Percentiles rank a stretch among this genome's conserved stretches.
These are phyloP conservation scores for Huso huso DNA, from an alignment of 2,797 vertebrate genomes.

Conservation along the genomic window DNA sequence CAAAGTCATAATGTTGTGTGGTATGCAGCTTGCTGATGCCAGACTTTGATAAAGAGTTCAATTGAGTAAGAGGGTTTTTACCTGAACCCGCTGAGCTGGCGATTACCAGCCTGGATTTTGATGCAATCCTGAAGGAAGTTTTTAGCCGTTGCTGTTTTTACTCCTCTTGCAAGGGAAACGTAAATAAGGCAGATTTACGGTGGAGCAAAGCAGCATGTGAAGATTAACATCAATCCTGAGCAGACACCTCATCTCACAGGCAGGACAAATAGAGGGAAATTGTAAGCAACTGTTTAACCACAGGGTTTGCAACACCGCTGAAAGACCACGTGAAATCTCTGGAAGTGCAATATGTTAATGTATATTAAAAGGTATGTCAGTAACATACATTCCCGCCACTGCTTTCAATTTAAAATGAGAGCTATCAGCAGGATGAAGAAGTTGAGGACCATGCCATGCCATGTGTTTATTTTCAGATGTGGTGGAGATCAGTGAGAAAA, in stretches of 20 bases:
- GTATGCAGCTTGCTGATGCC: not conserved
- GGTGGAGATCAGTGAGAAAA: no score
- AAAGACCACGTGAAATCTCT: not conserved
- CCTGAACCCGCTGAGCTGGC: no score
- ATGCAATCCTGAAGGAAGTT: no score
- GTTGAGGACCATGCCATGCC: no score
- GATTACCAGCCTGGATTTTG: no score
- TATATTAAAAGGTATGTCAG: no score
- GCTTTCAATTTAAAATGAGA: no score
- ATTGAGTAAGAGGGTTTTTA: not conserved
- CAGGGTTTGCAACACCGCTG: not conserved
- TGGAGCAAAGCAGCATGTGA: not conserved
- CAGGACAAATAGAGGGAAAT: conserved; percentile 6
- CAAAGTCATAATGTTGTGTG: conserved; percentile 16
- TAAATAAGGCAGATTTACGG: not conserved
- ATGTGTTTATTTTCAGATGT: no score
- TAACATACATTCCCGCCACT: no score
- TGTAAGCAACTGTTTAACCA: not conserved
- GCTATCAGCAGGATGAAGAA: no score
- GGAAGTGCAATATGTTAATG: no score
- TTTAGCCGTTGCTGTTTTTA: no score
- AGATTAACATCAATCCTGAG: conserved; percentile 10
- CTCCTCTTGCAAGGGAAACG: not conserved
- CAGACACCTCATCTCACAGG: not conserved
- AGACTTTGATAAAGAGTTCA: not conserved